phyloP scores from a whole-genome alignment of 2,888 invertebrate species.

The Philopedon plagiatum region DNA sequence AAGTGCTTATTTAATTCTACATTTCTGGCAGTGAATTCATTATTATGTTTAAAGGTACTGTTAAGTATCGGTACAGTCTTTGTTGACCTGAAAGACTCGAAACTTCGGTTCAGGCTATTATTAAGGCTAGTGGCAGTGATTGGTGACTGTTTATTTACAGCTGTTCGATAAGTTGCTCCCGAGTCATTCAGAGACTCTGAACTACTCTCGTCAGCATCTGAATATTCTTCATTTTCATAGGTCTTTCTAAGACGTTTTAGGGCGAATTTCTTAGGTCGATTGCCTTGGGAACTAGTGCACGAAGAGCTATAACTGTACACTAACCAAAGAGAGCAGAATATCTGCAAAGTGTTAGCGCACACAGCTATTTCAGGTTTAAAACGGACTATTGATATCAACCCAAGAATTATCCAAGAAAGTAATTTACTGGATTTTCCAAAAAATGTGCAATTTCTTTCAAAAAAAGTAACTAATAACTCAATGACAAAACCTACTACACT shows the following conservation, averaged over 20 bases:
- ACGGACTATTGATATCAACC: constrained; percentile 48
- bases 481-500: constrained; percentile 54
- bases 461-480: constrained; percentile 53
- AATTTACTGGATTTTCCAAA: constrained; percentile 55
- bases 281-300: constrained; percentile 5
- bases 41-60: constrained; percentile 34
- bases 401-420: constrained; percentile 56
- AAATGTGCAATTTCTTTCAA: constrained; percentile 34
- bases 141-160: constrained; percentile 21
- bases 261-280: constrained; percentile 7
- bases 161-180: constrained; percentile 22
- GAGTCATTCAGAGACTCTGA: constrained; percentile 29
- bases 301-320: constrained; percentile 24
- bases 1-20: constrained; percentile 42
- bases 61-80: constrained; percentile 16
- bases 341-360: constrained; percentile 49
- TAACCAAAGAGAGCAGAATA: constrained; percentile 46
- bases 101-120: constrained; percentile 17
- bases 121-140: constrained; percentile 26
- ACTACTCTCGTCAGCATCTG: constrained; percentile 24
- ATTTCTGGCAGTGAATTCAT: constrained; percentile 51
- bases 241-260: constrained; percentile 21
- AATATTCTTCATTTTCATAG: constrained; percentile 7
- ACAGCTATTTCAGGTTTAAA: constrained; percentile 34
- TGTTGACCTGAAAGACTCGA: constrained; percentile 16